Evolutionary conservation across 2,888 invertebrate species (phyloP).

Genomic region (Andrena marginata): DNA sequence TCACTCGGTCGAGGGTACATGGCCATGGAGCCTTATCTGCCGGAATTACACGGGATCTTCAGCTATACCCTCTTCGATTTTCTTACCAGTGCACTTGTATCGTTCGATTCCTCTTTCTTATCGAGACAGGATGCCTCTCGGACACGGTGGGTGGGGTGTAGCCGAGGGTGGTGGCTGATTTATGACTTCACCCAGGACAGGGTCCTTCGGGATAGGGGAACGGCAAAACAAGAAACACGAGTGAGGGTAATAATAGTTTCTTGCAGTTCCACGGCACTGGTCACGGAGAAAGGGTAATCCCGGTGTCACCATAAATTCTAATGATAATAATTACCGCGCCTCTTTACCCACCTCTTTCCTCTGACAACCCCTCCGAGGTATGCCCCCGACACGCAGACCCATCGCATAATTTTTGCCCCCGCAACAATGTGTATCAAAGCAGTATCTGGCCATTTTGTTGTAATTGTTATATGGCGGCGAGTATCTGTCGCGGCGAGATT

Average conservation of each 20-base stretch:
- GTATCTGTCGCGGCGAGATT: background rate
- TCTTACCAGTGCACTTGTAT: constrained; percentile 47
- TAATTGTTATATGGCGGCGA: background rate
- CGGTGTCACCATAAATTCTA: constrained; percentile 73
- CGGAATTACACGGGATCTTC: constrained; percentile 6
- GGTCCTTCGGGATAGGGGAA: constrained; percentile 59
- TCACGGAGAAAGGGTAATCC: constrained; percentile 71
- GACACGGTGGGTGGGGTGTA: constrained; percentile 33
- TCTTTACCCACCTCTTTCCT: constrained; percentile 53
- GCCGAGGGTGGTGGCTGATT: constrained; percentile 65
- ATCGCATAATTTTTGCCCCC: constrained; percentile 40
- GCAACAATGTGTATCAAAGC: constrained; percentile 12
- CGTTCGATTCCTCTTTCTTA: constrained; percentile 55
- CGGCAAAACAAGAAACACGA: constrained; percentile 75
- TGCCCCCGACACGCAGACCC: constrained; percentile 6
- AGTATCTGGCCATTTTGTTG: background rate
- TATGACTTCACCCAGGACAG: constrained; percentile 68
- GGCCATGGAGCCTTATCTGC: constrained; percentile 20
- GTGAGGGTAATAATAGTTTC: constrained; percentile 79
- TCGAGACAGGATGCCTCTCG: constrained; percentile 23
- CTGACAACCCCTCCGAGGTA: constrained; percentile 13
- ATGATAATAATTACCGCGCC: constrained; percentile 75
- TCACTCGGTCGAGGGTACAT: background rate
- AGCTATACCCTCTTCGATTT: constrained; percentile 38
- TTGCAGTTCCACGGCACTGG: constrained; percentile 73